Evolutionary conservation across 2,888 invertebrate genomes (phyloP).

Genomic region (Nomada fabriciana): DNA sequence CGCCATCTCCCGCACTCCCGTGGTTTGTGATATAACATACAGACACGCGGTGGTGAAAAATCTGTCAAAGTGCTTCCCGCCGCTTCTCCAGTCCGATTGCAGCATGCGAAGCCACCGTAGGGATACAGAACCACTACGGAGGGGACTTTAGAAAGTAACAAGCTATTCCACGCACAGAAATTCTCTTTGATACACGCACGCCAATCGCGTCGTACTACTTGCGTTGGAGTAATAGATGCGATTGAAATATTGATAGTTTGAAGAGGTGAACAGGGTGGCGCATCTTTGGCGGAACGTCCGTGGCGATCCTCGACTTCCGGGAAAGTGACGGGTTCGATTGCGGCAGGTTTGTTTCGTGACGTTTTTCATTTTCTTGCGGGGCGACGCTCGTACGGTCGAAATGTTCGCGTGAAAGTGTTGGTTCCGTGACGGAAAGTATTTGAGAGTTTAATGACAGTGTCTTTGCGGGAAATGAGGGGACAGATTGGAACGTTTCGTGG

Average conservation of each 20-base stretch:
- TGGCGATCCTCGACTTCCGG: constrained; percentile 34
- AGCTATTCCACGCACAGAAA: background rate
- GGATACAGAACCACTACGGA: constrained; percentile 48
- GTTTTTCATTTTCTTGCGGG: too few relatives aligned
- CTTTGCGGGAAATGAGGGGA: too few relatives aligned
- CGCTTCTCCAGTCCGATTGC: constrained; percentile 74
- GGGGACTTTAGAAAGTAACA: constrained; percentile 81
- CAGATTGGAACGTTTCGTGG: too few relatives aligned
- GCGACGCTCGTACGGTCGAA: too few relatives aligned
- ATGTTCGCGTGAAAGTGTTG: constrained; percentile 20
- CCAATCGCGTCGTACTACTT: background rate
- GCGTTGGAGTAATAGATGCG: constrained; percentile 14
- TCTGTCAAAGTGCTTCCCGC: constrained; percentile 79
- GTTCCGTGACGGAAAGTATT: constrained; percentile 37
- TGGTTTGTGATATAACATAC: constrained; percentile 82
- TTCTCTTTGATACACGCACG: background rate
- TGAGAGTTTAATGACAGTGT: constrained; percentile 42
- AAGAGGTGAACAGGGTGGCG: background rate
- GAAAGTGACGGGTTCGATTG: constrained; percentile 46
- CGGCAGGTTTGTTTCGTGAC: background rate
- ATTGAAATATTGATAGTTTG: background rate
- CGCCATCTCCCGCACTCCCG: constrained; percentile 82
- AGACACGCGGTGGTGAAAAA: constrained; percentile 76
- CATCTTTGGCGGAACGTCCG: constrained; percentile 16
- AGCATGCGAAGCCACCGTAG: constrained; percentile 78